phyloP scores from a whole-genome alignment of 1,140 invertebrate genomes.

The Oryzaephilus surinamensis region DNA sequence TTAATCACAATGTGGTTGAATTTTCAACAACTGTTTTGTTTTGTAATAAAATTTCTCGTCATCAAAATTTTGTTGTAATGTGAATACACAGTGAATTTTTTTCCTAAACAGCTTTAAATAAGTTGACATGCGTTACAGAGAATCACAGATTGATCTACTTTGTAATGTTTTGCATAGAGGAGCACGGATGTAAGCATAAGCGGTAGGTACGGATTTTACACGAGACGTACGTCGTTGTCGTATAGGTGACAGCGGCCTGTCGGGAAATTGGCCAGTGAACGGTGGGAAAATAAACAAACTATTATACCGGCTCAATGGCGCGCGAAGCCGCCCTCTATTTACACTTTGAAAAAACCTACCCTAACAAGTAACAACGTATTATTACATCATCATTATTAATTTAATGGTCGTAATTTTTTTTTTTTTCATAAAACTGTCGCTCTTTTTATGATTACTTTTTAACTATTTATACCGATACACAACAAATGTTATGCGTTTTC shows the following conservation, averaged over 20 bases:
- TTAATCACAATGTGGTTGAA: not conserved
- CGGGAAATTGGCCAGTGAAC: constrained; percentile 30
- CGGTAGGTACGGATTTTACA: constrained; percentile 22
- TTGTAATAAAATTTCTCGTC: not conserved
- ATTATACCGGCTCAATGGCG: constrained; percentile 32
- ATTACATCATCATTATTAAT: too few species aligned
- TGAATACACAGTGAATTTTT: not conserved
- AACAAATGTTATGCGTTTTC: too few species aligned
- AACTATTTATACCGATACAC: too few species aligned
- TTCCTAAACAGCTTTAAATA: constrained; percentile 10
- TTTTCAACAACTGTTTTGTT: not conserved
- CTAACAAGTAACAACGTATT: too few species aligned
- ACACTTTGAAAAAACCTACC: constrained; percentile 8
- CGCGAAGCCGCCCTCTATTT: constrained; percentile 27
- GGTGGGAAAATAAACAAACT: constrained; percentile 37
- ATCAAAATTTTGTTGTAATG: not conserved
- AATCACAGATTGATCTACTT: constrained; percentile 37
- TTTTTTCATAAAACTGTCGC: too few species aligned
- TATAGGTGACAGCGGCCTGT: constrained; percentile 32
- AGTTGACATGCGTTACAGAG: constrained; percentile 27
- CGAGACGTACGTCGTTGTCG: constrained; percentile 16
- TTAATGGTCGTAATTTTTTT: too few species aligned
- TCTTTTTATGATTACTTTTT: too few species aligned
- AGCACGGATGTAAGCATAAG: constrained; percentile 30
- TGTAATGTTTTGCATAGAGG: constrained; percentile 35